These are phyloP conservation scores for Epinephelus awoara DNA, from an alignment of 2,797 vertebrate genomes.

Conservation along the genomic window DNA sequence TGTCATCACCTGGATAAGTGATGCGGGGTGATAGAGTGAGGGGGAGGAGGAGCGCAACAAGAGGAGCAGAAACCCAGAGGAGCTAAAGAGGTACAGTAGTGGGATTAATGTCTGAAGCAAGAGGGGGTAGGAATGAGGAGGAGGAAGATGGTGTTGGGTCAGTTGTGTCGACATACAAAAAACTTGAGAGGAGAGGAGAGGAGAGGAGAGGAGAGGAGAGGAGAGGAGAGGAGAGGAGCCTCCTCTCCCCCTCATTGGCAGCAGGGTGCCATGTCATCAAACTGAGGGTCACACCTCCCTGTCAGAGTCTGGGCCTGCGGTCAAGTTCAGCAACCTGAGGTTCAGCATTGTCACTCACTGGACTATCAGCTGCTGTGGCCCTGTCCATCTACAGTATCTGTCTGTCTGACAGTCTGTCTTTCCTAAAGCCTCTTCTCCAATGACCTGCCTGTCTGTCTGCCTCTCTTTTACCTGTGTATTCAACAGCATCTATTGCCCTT, in stretches of 20 bases:
- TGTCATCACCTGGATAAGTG: slow-evolving; percentile 69
- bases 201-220: neutral
- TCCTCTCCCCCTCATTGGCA: slow-evolving; percentile 58
- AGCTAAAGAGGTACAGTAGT: slow-evolving; percentile 7
- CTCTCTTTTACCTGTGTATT: neutral
- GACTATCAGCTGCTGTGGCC: slow-evolving; percentile 20
- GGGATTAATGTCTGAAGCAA: neutral
- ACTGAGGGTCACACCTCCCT: slow-evolving; percentile 57
- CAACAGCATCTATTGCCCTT: neutral
- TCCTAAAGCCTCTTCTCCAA: too few relatives aligned
- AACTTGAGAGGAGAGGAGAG: slow-evolving; percentile 9
- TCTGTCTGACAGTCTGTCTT: neutral
- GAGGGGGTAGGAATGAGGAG: slow-evolving; percentile 5
- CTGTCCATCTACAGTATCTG: neutral
- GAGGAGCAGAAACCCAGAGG: slow-evolving; percentile 11
- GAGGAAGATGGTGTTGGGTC: slow-evolving; percentile 11
- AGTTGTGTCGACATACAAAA: slow-evolving; percentile 1
- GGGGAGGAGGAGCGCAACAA: slow-evolving; percentile 2
- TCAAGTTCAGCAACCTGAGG: slow-evolving; percentile 66
- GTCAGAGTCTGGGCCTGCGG: slow-evolving; percentile 61
- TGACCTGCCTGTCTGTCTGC: neutral
- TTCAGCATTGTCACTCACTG: slow-evolving; percentile 44
- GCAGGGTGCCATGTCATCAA: slow-evolving; percentile 66
- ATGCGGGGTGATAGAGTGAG: neutral
- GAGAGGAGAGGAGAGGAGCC: slow-evolving; percentile 32